phyloP scores from a whole-genome alignment of 2,113 vertebrate genomes.

The Notarius quadriscutis region DNA sequence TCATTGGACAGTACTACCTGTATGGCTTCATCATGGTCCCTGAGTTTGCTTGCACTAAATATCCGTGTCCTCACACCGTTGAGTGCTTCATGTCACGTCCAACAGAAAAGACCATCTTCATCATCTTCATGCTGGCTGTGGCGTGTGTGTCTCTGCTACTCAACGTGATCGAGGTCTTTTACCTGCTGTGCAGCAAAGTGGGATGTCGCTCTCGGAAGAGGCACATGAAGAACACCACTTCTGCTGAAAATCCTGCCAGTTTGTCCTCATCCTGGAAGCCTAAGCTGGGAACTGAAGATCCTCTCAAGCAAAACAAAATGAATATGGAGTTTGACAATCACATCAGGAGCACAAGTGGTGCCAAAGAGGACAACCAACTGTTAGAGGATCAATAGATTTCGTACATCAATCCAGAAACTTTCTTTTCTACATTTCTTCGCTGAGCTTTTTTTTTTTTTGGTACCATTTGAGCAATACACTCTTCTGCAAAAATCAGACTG shows the following conservation, averaged over 20 bases:
- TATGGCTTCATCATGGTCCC: conserved; percentile 80
- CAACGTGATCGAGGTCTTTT: conserved; percentile 74
- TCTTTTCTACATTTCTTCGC: not conserved
- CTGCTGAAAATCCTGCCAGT: conserved; percentile 46
- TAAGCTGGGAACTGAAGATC: not conserved
- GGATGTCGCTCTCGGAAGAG: conserved; percentile 48
- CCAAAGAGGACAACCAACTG: conserved; percentile 68
- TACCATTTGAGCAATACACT: not conserved
- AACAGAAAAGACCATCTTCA: conserved; percentile 84
- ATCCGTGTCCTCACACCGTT: conserved; percentile 78
- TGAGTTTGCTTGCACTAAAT: conserved; percentile 73
- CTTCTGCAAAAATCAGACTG: not conserved
- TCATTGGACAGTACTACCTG: conserved; percentile 79
- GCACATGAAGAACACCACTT: conserved; percentile 30
- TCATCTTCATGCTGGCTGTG: conserved; percentile 81
- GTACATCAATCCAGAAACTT: not conserved
- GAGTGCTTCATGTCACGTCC: conserved; percentile 83
- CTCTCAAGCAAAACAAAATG: conserved; percentile 65
- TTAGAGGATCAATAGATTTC: conserved; percentile 54
- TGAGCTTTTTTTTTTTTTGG: not conserved
- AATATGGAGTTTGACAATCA: conserved; percentile 67
- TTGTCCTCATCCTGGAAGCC: conserved; percentile 46
- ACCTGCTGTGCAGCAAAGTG: conserved; percentile 68
- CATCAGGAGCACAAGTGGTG: conserved; percentile 63
- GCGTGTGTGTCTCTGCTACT: conserved; percentile 75